A percentile compares a stretch with the other conserved stretches of the same genome.
phyloP scores from a whole-genome alignment of 2,888 invertebrate species.

The Julus scandinavius region DNA sequence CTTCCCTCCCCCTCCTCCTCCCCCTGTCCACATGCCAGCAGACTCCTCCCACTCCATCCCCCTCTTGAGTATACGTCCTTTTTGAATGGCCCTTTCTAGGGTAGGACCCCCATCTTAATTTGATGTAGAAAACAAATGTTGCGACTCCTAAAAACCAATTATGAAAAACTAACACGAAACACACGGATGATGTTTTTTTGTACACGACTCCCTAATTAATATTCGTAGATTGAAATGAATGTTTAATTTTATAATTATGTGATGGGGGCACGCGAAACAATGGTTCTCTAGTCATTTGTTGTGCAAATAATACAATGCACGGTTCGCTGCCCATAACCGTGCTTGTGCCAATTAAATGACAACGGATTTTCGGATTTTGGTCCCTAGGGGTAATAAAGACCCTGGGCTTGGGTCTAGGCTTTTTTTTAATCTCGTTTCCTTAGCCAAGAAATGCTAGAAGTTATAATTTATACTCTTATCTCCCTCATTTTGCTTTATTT shows the following conservation, averaged over 20 bases:
- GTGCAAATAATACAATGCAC: background rate
- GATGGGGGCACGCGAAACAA: conserved; percentile 15
- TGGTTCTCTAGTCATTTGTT: background rate
- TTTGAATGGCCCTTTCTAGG: too few species aligned
- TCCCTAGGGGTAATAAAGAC: background rate
- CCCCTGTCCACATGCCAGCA: too few species aligned
- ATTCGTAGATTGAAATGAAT: background rate
- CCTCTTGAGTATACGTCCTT: too few species aligned
- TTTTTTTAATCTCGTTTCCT: background rate
- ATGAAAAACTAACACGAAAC: background rate
- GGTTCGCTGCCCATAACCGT: conserved; percentile 8
- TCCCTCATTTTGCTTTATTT: background rate
- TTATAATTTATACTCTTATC: conserved; percentile 35
- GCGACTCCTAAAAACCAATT: background rate
- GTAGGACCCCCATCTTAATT: background rate
- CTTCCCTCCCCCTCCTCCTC: too few species aligned
- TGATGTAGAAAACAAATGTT: background rate
- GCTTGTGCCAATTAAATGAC: conserved; percentile 42
- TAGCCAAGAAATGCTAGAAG: conserved; percentile 1
- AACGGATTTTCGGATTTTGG: background rate
- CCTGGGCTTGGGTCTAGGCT: background rate
- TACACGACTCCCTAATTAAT: background rate
- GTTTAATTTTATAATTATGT: conserved; percentile 39
- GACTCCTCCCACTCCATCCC: too few species aligned
- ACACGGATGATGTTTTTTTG: background rate